Evolutionary conservation across 2,113 vertebrate species (phyloP).

Genomic region (Indicator maculatus): DNA sequence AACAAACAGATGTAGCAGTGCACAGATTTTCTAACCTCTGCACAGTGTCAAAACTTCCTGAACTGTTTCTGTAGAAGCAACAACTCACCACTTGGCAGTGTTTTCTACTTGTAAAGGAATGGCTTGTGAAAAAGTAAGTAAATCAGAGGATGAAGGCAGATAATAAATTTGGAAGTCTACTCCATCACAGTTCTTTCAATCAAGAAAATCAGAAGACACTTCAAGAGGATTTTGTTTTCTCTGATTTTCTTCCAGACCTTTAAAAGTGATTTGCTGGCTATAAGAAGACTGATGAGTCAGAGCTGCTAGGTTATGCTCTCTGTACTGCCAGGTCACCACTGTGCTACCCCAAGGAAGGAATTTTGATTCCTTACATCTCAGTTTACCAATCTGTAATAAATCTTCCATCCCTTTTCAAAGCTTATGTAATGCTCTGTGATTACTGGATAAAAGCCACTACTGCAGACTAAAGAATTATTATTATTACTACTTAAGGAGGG

Average conservation of each 20-base stretch:
- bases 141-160: background rate
- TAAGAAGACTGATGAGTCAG: background rate
- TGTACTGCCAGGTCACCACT: background rate
- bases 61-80: background rate
- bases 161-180: background rate
- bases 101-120: background rate
- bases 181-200: background rate
- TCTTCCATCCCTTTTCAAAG: background rate
- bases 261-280: conserved; percentile 14
- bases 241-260: conserved; percentile 11
- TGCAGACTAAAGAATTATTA: background rate
- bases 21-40: background rate
- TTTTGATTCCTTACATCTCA: background rate
- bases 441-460: background rate
- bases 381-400: background rate
- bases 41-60: background rate
- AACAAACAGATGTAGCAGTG: background rate
- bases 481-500: background rate
- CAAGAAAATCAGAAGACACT: background rate
- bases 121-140: background rate
- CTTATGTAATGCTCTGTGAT: background rate
- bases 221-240: conserved; percentile 9
- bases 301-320: background rate
- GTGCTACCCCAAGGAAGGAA: background rate
- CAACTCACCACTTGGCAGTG: background rate